These are phyloP conservation scores for Melitaea cinxia DNA, from an alignment of 1,140 invertebrate genomes.

Conservation along the genomic window DNA sequence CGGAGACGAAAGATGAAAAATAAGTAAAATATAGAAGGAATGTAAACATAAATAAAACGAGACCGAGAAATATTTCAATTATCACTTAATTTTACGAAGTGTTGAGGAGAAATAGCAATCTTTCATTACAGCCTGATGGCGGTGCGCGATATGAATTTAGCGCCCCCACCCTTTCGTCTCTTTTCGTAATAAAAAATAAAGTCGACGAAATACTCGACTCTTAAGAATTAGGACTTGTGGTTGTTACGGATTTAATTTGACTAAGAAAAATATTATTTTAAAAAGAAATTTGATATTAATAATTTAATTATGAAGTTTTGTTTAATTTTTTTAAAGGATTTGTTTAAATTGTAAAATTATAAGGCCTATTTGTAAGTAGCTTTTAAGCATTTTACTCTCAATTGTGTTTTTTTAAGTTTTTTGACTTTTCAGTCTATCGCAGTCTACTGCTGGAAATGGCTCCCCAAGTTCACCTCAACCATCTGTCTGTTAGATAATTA, in stretches of 20 bases:
- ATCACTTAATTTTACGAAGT: constrained; percentile 40
- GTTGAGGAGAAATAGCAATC: constrained; percentile 37
- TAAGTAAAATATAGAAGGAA: neutral
- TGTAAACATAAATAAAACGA: constrained; percentile 26
- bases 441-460: no score
- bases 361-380: no score
- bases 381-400: no score
- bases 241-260: constrained; percentile 6
- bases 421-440: no score
- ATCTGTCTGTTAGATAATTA: no score
- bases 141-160: constrained; percentile 32
- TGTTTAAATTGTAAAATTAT: no score
- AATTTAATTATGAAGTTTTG: no score
- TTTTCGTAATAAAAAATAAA: constrained; percentile 19
- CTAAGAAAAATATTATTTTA: neutral
- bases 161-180: constrained; percentile 12
- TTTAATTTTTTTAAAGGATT: no score
- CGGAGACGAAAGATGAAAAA: neutral
- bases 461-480: no score
- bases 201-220: neutral
- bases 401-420: no score
- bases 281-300: no score
- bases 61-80: constrained; percentile 34
- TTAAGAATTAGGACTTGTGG: constrained; percentile 1
- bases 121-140: constrained; percentile 39